Percentiles rank a stretch among this genome's conserved stretches.
phyloP scores from a whole-genome alignment of 2,797 vertebrate genomes.

The Alauda arvensis region DNA sequence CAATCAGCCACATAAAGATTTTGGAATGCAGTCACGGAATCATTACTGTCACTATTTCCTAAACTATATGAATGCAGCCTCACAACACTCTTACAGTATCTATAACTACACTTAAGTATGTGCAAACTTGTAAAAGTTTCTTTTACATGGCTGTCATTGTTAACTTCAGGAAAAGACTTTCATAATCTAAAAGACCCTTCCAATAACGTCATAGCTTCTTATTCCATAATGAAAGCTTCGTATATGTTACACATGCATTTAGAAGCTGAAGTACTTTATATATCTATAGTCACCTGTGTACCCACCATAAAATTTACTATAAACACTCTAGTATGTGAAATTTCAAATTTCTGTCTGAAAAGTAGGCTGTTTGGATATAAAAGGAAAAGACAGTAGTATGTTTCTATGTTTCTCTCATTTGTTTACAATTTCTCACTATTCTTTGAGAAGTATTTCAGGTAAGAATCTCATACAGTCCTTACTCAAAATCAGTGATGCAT shows the following conservation, averaged over 20 bases:
- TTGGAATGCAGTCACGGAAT: background rate
- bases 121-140: background rate
- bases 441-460: background rate
- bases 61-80: background rate
- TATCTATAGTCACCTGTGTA: background rate
- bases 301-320: background rate
- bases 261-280: background rate
- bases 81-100: background rate
- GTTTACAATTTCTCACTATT: background rate
- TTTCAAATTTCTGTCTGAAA: background rate
- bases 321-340: background rate
- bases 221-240: background rate
- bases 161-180: background rate
- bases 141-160: background rate
- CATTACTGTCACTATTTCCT: background rate
- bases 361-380: background rate
- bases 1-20: background rate
- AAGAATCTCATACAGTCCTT: background rate
- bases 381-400: background rate
- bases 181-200: background rate
- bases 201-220: background rate
- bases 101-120: background rate
- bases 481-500: background rate
- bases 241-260: background rate
- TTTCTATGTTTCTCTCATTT: background rate